phyloP scores from a whole-genome alignment of 2,797 vertebrate genomes.

The Luscinia luscinia region DNA sequence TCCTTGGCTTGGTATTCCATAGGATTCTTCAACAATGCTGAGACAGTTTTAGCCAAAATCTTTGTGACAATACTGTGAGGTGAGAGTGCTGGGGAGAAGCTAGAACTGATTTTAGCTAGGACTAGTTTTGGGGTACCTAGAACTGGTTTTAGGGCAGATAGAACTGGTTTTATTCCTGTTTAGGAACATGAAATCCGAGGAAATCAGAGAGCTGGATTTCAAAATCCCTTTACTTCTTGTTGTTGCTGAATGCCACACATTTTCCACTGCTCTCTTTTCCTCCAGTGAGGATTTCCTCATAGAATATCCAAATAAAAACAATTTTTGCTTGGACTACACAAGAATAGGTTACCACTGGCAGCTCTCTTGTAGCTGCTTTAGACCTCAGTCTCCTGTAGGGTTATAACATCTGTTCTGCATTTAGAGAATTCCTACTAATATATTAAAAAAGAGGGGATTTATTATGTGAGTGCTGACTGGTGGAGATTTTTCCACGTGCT shows the following conservation, averaged over 20 bases:
- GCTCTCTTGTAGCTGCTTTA: neutral
- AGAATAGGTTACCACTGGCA: neutral
- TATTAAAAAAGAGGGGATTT: constrained; percentile 61
- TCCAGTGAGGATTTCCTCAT: neutral
- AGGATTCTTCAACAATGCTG: constrained; percentile 35
- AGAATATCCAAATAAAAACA: neutral
- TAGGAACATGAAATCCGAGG: neutral
- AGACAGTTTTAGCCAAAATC: constrained; percentile 47
- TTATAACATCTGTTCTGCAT: constrained; percentile 53
- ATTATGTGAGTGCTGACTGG: constrained; percentile 23
- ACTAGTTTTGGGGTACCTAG: neutral
- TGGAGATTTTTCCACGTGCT: constrained; percentile 42
- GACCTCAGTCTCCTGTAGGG: neutral
- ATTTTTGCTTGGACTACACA: neutral
- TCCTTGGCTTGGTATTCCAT: constrained; percentile 46
- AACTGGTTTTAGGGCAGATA: neutral
- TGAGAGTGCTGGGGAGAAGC: neutral
- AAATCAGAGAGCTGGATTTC: neutral
- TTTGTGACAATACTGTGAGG: neutral
- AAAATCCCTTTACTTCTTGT: neutral
- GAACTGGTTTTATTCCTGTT: neutral
- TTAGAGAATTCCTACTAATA: constrained; percentile 41
- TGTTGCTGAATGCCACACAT: neutral
- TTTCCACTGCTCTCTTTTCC: neutral
- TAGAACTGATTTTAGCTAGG: neutral